Percentiles rank a stretch among this genome's conserved stretches.
Evolutionary conservation across 2,888 invertebrate species (phyloP).

Genomic region (Drosophila infuscata): DNA sequence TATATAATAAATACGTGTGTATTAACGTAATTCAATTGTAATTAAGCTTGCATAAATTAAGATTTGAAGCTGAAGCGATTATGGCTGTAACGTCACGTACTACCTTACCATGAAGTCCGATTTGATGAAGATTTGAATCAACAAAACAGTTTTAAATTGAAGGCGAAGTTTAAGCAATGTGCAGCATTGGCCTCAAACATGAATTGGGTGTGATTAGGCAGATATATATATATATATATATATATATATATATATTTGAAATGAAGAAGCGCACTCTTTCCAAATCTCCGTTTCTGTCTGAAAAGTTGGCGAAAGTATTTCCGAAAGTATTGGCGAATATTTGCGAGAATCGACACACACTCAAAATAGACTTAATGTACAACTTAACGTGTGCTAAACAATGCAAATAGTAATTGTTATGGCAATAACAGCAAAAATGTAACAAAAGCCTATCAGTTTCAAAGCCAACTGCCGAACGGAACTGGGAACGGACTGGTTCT

Average conservation of each 20-base stretch:
- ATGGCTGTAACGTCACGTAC: conserved; percentile 52
- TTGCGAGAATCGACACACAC: conserved; percentile 38
- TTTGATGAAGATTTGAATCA: conserved; percentile 52
- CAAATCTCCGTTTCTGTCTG: background rate
- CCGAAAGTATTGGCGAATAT: conserved; percentile 42
- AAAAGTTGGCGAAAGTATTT: no score
- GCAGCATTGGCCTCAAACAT: conserved; percentile 58
- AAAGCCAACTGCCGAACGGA: conserved; percentile 31
- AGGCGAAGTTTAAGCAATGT: conserved; percentile 53
- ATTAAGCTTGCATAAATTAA: conserved; percentile 74
- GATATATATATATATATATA: background rate
- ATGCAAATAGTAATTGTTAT: conserved; percentile 61
- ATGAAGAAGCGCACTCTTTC: conserved; percentile 9
- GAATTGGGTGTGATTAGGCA: conserved; percentile 51
- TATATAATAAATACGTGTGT: conserved; percentile 25
- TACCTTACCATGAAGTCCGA: conserved; percentile 69
- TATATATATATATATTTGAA: background rate
- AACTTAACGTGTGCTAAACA: conserved; percentile 54
- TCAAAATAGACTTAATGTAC: conserved; percentile 41
- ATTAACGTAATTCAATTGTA: conserved; percentile 65
- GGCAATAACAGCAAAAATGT: conserved; percentile 30
- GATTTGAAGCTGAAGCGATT: conserved; percentile 46
- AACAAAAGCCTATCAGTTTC: conserved; percentile 32
- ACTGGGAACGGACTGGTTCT: conserved; percentile 17
- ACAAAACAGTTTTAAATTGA: conserved; percentile 56